Evolutionary conservation across 1,140 invertebrate species (phyloP).

Genomic region (Drosophila miranda): DNA sequence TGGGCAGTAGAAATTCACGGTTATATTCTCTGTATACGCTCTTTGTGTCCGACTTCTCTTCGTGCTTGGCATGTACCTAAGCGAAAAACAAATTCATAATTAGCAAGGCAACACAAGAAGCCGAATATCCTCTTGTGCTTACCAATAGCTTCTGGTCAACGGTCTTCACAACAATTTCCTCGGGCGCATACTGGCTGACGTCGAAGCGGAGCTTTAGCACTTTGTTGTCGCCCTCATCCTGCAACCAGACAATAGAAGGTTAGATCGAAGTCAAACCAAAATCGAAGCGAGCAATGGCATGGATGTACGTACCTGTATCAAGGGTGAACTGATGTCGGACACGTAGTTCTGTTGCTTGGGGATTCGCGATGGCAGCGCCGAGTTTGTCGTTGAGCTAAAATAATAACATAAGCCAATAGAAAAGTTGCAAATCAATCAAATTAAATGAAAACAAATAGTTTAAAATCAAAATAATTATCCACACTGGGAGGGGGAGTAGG

Average conservation of each 20-base stretch:
- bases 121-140: slow-evolving; percentile 78
- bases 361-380: slow-evolving; percentile 74
- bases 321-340: slow-evolving; percentile 92
- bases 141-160: slow-evolving; percentile 98
- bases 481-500: slow-evolving; percentile 8
- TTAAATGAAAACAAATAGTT: not conserved
- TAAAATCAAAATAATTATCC: not conserved
- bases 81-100: slow-evolving; percentile 62
- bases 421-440: not conserved
- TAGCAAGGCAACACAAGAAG: not conserved
- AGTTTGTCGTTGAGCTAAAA: slow-evolving; percentile 85
- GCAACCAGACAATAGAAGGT: slow-evolving; percentile 49
- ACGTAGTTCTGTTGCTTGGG: slow-evolving; percentile 80
- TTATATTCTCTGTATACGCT: slow-evolving; percentile 98
- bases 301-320: slow-evolving; percentile 86
- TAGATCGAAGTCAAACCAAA: too few species aligned
- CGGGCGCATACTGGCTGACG: slow-evolving; percentile 96
- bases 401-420: slow-evolving; percentile 1
- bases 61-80: slow-evolving; percentile 97
- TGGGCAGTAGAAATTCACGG: slow-evolving; percentile 95
- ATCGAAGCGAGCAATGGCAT: too few species aligned
- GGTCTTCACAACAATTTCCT: slow-evolving; percentile 98
- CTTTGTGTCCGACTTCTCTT: slow-evolving; percentile 96
- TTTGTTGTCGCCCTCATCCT: slow-evolving; percentile 94
- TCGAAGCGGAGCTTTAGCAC: slow-evolving; percentile 95